Conservation (phyloP, 2,797 vertebrate genomes). For the Triplophysa yarkandensis region DNA sequence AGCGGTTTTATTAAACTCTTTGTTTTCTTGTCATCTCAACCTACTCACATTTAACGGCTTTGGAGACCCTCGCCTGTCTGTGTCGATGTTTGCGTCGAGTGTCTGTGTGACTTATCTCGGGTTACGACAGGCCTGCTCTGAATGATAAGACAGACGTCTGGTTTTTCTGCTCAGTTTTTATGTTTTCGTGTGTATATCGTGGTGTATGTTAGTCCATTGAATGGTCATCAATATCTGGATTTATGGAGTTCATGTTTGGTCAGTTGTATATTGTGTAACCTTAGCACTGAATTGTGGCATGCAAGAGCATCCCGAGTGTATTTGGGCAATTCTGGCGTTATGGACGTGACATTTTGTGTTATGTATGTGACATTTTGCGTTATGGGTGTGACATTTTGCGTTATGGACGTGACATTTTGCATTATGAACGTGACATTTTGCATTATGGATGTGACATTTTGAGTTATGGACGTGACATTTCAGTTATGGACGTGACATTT, state of each 20-base stretch:
- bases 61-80: conserved; percentile 8
- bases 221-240: not conserved
- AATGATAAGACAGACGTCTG: conserved; percentile 11
- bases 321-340: too few species aligned
- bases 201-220: not conserved
- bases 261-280: not conserved
- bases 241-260: not conserved
- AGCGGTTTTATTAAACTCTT: too few species aligned
- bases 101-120: conserved; percentile 22
- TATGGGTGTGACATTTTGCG: too few species aligned
- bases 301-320: too few species aligned
- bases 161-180: conserved; percentile 4
- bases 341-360: too few species aligned
- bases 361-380: too few species aligned
- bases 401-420: too few species aligned
- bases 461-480: too few species aligned
- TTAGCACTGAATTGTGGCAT: not conserved
- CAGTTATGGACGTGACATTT: too few species aligned
- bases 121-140: conserved; percentile 32
- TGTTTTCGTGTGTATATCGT: not conserved
- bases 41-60: conserved; percentile 51
- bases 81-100: conserved; percentile 31
- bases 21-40: not conserved
- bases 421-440: too few species aligned
- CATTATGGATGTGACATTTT: too few species aligned